Base-by-base conservation (phyloP, 1,140 invertebrate genomes). In the Hestina assimilis region DNA sequence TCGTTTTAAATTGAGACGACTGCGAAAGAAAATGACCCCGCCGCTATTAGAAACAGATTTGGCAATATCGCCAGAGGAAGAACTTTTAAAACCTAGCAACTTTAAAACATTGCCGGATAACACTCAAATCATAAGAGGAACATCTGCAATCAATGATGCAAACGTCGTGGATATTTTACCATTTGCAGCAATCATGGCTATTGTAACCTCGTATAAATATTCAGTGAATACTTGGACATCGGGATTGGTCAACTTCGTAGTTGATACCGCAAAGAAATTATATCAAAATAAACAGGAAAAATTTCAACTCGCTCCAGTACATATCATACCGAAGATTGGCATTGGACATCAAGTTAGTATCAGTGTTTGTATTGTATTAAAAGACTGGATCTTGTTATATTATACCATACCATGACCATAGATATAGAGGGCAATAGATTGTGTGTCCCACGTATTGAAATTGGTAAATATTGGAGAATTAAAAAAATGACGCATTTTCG, bases 181-280 rank as follows among this genome's bases (percentile, higher is more conserved):
- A 0, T 91, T 90, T 60, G 76, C 84, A 0, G 86, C 89, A 3
- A 87, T 91, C n/a, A 90, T 91, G 88, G 89, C 90, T 2, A 76
- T 86, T 7, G 86, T 89, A 0, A 89, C 89, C 1, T 89, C 89
- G 2, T 87, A 89, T 59, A 91, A 91, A 50, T 90, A 90, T 48
- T 55, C 72, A 0, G 75, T 91, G 0, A 78, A 79, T 15, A 82
- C 89, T 0, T 91, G 90, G 90, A 87, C 83, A 0, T 8, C 52
- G 1, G 84, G 84, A 0, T 83, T 91, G 3, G 81, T 91, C 0
- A 84, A 89, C 59, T 90, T 90, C 47, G 75, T 89, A 1, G 59
- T 90, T 1, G 82, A 87, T 19, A 84, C 89, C 2, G 90, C 89
- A 0, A 71, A 78, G 35, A 86, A 88, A 53, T 62, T 91, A n/a